Evolutionary conservation across 2,797 vertebrate genomes (phyloP).

Genomic region (Neopelma chrysocephalum): DNA sequence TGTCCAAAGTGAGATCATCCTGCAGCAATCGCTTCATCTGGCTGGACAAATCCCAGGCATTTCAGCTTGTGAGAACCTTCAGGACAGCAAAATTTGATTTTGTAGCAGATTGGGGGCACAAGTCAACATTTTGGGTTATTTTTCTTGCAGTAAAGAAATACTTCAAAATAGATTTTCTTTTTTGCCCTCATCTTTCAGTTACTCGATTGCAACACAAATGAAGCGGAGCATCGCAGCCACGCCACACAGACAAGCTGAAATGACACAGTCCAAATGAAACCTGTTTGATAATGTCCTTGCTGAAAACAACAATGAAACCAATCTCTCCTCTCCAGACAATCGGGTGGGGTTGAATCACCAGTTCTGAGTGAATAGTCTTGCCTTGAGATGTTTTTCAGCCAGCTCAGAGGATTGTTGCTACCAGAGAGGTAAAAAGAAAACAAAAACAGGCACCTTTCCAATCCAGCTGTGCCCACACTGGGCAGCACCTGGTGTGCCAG

Average conservation of each 20-base stretch:
- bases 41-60: not conserved
- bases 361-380: not conserved
- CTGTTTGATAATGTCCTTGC: not conserved
- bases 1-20: not conserved
- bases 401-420: not conserved
- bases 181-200: not conserved
- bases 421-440: not conserved
- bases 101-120: not conserved
- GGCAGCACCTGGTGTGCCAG: not conserved
- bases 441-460: not conserved
- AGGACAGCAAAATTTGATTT: not conserved
- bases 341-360: not conserved
- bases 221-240: not conserved
- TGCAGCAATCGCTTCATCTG: not conserved
- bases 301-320: constrained; percentile 2
- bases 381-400: not conserved
- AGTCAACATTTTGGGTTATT: not conserved
- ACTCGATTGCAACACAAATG: not conserved
- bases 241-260: not conserved
- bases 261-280: not conserved
- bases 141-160: constrained; percentile 23
- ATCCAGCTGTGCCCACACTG: not conserved
- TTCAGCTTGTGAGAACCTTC: not conserved
- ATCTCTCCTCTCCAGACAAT: not conserved
- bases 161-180: not conserved